Conservation (phyloP, 2,797 vertebrate species). For the Nannoperca australis region DNA sequence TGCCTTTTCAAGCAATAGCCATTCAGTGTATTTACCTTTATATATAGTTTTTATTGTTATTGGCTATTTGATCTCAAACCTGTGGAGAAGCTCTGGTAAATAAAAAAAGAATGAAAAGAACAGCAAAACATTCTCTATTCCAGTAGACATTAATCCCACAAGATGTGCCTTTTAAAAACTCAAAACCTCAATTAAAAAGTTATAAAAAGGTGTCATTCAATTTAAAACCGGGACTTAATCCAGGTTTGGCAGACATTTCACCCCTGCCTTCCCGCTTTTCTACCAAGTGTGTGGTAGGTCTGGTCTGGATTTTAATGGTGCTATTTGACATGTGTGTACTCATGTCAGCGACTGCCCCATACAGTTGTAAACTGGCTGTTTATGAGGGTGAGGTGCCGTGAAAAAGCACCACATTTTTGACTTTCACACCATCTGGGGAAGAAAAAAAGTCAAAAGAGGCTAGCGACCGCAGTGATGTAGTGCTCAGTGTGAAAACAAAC, state of each 20-base stretch:
- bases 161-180: conserved; percentile 23
- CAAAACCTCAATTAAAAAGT: conserved; percentile 2
- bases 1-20: too few relatives aligned
- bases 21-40: neutral
- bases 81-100: too few relatives aligned
- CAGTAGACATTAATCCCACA: conserved; percentile 4
- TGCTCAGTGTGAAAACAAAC: conserved; percentile 51
- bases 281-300: conserved; percentile 72
- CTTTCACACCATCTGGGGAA: conserved; percentile 76
- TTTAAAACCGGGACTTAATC: conserved; percentile 49
- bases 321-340: conserved; percentile 78
- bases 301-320: conserved; percentile 78
- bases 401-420: conserved; percentile 70
- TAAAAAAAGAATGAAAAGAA: neutral
- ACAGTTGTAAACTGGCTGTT: conserved; percentile 84
- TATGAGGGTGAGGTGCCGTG: conserved; percentile 74
- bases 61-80: too few relatives aligned
- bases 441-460: conserved; percentile 24
- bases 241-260: conserved; percentile 53
- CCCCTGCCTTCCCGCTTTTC: conserved; percentile 38
- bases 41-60: neutral
- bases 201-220: conserved; percentile 56
- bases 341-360: conserved; percentile 80
- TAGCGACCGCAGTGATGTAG: conserved; percentile 31
- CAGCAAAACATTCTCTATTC: neutral